Evolutionary conservation across 2,797 vertebrate genomes (phyloP).

Genomic region (Diglossa cyanea): DNA sequence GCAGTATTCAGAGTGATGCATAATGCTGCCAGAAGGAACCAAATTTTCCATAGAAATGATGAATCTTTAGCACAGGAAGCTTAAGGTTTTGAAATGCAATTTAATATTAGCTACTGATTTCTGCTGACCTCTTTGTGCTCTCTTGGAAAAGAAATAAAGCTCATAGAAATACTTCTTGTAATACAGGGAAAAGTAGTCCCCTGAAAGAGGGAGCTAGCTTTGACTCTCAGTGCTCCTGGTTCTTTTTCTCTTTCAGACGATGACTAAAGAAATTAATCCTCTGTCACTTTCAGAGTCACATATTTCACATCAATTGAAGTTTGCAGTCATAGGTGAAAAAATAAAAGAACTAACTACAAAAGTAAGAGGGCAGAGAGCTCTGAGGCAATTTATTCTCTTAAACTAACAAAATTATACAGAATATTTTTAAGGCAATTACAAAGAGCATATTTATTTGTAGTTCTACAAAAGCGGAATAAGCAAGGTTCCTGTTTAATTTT

Average conservation of each 20-base stretch:
- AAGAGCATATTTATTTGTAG: not conserved
- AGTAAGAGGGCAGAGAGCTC: not conserved
- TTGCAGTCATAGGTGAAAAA: not conserved
- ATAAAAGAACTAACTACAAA: not conserved
- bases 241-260: not conserved
- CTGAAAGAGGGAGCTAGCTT: not conserved
- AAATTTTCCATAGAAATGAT: not conserved
- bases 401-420: not conserved
- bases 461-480: not conserved
- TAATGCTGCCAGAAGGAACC: not conserved
- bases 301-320: not conserved
- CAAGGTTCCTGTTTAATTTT: not conserved
- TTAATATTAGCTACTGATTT: not conserved
- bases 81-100: slow-evolving; percentile 25
- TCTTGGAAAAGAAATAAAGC: not conserved
- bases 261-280: slow-evolving; percentile 3
- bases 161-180: not conserved
- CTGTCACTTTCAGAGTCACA: not conserved
- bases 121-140: not conserved
- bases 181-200: not conserved
- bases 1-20: not conserved
- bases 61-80: not conserved
- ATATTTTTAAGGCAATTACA: not conserved
- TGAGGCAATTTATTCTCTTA: slow-evolving; percentile 9
- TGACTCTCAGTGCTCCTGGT: not conserved